Conservation (phyloP, 2,113 vertebrate genomes). For the Sinocyclocheilus rhinocerous region DNA sequence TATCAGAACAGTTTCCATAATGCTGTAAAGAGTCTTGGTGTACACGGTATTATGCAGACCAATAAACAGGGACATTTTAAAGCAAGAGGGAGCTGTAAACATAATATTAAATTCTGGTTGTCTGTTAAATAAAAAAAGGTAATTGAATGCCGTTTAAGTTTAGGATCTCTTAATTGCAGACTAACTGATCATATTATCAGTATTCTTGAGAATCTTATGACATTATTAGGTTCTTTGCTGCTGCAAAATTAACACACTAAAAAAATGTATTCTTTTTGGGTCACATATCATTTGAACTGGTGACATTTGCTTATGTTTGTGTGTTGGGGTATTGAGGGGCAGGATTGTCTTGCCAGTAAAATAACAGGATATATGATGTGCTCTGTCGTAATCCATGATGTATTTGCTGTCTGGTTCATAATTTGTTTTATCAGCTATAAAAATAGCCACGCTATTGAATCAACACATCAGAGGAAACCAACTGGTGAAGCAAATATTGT, state of each 20-base stretch:
- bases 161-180: neutral
- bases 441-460: neutral
- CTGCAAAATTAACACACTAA: neutral
- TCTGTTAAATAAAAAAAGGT: neutral
- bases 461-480: neutral
- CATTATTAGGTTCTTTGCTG: neutral
- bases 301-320: neutral
- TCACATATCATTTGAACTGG: neutral
- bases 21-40: neutral
- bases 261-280: neutral
- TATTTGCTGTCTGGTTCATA: neutral
- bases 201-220: neutral
- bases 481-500: conserved; percentile 1
- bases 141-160: neutral
- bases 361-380: neutral
- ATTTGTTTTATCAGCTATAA: neutral
- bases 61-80: neutral
- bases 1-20: neutral
- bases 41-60: conserved; percentile 1
- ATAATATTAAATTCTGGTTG: neutral
- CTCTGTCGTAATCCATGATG: neutral
- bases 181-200: neutral
- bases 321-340: neutral
- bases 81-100: neutral
- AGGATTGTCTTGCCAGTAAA: neutral